Base-by-base conservation (phyloP, 1,140 invertebrate species). In the Triops longicaudatus region DNA sequence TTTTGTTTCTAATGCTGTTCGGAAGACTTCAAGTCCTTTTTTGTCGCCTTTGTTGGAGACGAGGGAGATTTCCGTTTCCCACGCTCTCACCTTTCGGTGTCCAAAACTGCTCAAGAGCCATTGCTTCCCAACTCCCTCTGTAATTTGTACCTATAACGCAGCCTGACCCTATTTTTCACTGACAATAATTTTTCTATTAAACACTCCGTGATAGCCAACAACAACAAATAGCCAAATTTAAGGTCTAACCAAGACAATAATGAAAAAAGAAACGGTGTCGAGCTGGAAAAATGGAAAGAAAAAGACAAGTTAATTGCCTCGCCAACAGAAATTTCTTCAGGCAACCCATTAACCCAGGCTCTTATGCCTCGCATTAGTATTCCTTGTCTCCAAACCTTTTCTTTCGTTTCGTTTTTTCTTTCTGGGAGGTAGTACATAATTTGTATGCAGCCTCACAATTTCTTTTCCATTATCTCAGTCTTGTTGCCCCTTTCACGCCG, bases 91-190 rank as follows among this genome's bases (percentile, higher is more conserved):
- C 50, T 22, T 63, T 63, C 7, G 31, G 50, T 63, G 50, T 17
- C 14, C 50, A 63, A 37, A 63, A 63, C 17, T 63, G 50, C 50
- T 63, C 50, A 63, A 63, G 50, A 63, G 17, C 50, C 50, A 37
- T 37, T 37, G 31, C 31, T 63, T 9, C 22, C 22, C 14, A 63
- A 63, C 22, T 63, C 50, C n/a, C 50, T 22, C 11, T 63, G 22
- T 63, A 63, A 63, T 63, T 63, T 63, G 22, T 63, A 63, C 14
- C 50, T 63, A 0, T 63, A 63, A 63, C 50, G 50, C 50, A 63
- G 50, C 50, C 17, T 63, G 50, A 63, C 50, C 50, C 50, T 63
- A n/a, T 63, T 63, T 63, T 63, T 22, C 50, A 63, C 50, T n/a
- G 17, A 63, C 22, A 63, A n/a, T 63, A 17, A 63, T 63, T 63